phyloP scores from a whole-genome alignment of 1,140 invertebrate species.

The Muscidifurax raptorellus region DNA sequence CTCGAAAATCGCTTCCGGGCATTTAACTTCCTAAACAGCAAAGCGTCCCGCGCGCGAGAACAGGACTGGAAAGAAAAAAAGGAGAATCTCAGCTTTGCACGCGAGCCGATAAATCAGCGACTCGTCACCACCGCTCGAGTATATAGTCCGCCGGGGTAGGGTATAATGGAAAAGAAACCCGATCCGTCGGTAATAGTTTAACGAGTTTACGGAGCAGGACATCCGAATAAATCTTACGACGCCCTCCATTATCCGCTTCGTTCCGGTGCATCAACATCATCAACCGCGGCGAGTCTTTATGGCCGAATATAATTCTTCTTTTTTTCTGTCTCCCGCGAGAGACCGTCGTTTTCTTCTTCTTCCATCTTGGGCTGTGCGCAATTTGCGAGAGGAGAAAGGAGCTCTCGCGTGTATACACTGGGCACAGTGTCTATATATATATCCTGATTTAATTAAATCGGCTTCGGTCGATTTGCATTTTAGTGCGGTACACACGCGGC shows the following conservation, averaged over 20 bases:
- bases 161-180: conserved; percentile 43
- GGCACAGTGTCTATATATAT: not conserved
- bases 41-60: not conserved
- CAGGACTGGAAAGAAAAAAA: not conserved
- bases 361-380: conserved; percentile 7
- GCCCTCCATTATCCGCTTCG: conserved; percentile 19
- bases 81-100: not conserved
- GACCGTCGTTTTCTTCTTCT: not conserved
- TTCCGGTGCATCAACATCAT: conserved; percentile 40
- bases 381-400: conserved; percentile 2
- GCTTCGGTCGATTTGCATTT: conserved; percentile 36
- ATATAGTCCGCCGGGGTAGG: no score
- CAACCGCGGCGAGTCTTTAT: conserved; percentile 15
- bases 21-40: conserved; percentile 13
- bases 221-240: conserved; percentile 33
- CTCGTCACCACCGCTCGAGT: conserved; percentile 16
- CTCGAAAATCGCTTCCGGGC: not conserved
- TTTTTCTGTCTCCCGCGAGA: not conserved
- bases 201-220: conserved; percentile 13
- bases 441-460: conserved; percentile 40
- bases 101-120: conserved; percentile 34
- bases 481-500: not conserved
- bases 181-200: conserved; percentile 38
- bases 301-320: conserved; percentile 25
- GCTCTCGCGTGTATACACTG: not conserved